Base-by-base conservation (phyloP, 2,113 vertebrate genomes). In the Pelvicachromis taeniatus region DNA sequence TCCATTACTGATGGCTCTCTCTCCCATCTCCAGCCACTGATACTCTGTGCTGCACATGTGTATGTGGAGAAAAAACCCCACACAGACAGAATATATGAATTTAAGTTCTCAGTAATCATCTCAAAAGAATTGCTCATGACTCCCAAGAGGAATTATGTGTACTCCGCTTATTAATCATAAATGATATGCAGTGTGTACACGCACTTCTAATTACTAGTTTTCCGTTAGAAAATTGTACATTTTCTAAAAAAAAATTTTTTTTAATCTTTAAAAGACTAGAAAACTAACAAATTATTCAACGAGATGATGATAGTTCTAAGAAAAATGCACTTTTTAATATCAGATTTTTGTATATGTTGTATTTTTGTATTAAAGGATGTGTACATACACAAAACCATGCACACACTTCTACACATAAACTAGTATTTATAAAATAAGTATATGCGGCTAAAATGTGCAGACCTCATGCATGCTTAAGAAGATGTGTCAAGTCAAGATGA, bases 1-100 rank as follows among this genome's bases (percentile, higher is more conserved):
- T 95, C 93, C 92, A 93, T 94, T 92, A 93, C 88, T 87, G 93
- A 95, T 93, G 85, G 80, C 80, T 42, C 87, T 79, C 73, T 78
- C 83, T 89, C 16, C 77, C 16, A 63, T 87, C 85, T 92, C 53
- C 77, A 85, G 65, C 50, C 29, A n/a, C 87, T 56, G 80, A 82
- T 42, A 50, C 40, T 56, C 38, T 85, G 73, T 38, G 14, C 54
- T 78, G 38, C 85, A 54, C 73, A 40, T 81, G 58, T 75, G 31
- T 78, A 38, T 31, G 23, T 68, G 17, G 2, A 55, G 86, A 23
- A 82, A 55, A 78, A 81, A 42, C 33, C 16, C 2, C 61, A 13
- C 38, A 75, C 82, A 88, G 50, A 86, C 52, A 38, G 84, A 91
- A 88, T 88, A 70, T 77, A 55, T 79, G 61, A 83, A 61, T 85